These are phyloP conservation scores for Cantharis lateralis DNA, from an alignment of 2,888 invertebrate genomes.

Conservation along the genomic window DNA sequence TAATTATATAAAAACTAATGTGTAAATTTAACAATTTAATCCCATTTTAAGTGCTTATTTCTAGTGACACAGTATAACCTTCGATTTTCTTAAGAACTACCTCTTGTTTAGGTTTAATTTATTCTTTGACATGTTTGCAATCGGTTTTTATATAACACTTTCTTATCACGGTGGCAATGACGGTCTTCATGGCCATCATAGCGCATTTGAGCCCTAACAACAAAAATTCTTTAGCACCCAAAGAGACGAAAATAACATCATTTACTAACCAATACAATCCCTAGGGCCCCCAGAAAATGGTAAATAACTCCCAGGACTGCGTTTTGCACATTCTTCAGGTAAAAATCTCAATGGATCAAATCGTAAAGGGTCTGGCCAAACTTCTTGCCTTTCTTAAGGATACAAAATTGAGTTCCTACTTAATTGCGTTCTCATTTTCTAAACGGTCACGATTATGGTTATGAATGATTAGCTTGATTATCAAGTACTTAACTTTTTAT, in stretches of 20 bases:
- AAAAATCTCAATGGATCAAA: no score
- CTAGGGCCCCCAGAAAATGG: background rate
- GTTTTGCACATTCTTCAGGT: no score
- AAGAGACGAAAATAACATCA: background rate
- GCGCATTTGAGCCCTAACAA: background rate
- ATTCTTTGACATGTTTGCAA: background rate
- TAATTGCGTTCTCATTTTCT: slow-evolving; percentile 2
- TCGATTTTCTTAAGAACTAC: no score
- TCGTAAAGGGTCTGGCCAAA: no score
- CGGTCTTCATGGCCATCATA: background rate
- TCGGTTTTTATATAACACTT: background rate
- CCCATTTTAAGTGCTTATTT: no score
- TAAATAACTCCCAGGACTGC: no score
- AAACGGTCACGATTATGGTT: slow-evolving; percentile 8
- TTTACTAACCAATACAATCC: background rate
- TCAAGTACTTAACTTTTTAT: slow-evolving; percentile 1
- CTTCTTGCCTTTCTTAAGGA: background rate
- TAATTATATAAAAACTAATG: no score
- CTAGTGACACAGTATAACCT: no score
- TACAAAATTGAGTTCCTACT: background rate
- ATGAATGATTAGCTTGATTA: background rate
- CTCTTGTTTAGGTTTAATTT: no score
- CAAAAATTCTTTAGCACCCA: no score
- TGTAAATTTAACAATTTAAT: no score
- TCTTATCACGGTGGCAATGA: no score